phyloP scores from a whole-genome alignment of 2,797 vertebrate genomes.

The Siniperca obscura region DNA sequence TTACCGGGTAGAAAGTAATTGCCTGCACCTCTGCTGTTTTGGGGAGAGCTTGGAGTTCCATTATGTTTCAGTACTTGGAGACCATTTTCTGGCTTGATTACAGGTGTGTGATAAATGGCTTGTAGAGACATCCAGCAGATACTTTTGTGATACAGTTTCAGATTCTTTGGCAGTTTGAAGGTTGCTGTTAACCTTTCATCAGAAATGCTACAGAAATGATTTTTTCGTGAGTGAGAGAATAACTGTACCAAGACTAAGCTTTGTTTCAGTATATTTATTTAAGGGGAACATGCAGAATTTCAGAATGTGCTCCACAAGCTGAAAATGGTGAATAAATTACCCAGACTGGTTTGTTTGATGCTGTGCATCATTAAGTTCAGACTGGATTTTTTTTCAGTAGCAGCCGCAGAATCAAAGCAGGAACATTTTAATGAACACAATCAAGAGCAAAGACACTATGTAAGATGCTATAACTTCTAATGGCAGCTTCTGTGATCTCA shows the following conservation, averaged over 20 bases:
- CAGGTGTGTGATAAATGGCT: conserved; percentile 56
- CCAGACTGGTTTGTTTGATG: conserved; percentile 56
- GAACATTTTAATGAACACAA: conserved; percentile 56
- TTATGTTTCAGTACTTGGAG: conserved; percentile 54
- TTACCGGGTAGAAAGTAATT: conserved; percentile 71
- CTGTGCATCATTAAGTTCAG: conserved; percentile 54
- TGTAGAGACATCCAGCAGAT: conserved; percentile 46
- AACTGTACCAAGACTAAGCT: conserved; percentile 35
- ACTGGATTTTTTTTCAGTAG: conserved; percentile 33
- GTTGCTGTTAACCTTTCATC: conserved; percentile 49
- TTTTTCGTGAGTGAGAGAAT: conserved; percentile 35
- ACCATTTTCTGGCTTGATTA: conserved; percentile 53
- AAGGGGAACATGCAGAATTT: conserved; percentile 37
- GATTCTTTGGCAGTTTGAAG: conserved; percentile 49
- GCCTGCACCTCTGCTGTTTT: conserved; percentile 54
- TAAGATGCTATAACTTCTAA: conserved; percentile 39
- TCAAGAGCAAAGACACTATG: conserved; percentile 37
- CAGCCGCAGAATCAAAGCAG: conserved; percentile 55
- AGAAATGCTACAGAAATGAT: conserved; percentile 33
- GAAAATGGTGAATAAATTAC: conserved; percentile 54
- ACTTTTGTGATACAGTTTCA: conserved; percentile 62
- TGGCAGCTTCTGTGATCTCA: conserved; percentile 42
- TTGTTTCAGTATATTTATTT: conserved; percentile 60
- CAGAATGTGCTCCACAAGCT: conserved; percentile 50
- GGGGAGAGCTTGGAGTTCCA: conserved; percentile 56